phyloP scores from a whole-genome alignment of 2,113 vertebrate genomes.

The Myocastor coypus region DNA sequence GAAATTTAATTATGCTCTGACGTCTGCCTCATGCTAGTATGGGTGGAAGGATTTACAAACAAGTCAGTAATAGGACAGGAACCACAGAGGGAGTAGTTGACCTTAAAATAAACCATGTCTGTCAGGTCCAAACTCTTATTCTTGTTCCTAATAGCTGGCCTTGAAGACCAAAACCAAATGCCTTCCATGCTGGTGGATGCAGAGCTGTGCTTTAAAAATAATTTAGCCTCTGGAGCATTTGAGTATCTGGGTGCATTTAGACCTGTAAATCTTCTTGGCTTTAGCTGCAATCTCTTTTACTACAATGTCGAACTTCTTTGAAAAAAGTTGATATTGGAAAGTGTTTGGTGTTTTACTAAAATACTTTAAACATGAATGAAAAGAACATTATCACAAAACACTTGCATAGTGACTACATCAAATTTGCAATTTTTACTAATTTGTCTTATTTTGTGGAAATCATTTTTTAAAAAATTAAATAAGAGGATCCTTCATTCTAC shows the following conservation, averaged over 20 bases:
- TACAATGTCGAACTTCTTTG: not conserved
- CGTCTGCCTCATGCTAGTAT: not conserved
- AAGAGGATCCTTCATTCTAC: not conserved
- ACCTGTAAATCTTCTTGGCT: not conserved
- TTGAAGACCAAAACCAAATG: not conserved
- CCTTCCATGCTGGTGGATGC: not conserved
- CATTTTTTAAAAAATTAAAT: not conserved
- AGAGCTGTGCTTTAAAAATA: not conserved
- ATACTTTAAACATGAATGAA: conserved; percentile 21
- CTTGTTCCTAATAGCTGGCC: conserved; percentile 32
- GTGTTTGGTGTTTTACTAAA: not conserved
- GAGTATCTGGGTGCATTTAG: not conserved
- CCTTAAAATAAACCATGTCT: conserved; percentile 12
- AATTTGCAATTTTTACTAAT: not conserved
- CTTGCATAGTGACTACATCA: not conserved
- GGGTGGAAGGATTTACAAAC: conserved; percentile 8
- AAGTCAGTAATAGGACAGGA: not conserved
- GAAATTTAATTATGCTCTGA: conserved; percentile 17
- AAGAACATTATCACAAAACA: not conserved
- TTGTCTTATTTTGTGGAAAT: not conserved
- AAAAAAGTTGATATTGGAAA: not conserved
- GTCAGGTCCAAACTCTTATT: not conserved
- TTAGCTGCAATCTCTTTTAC: not conserved
- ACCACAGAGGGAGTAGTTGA: not conserved
- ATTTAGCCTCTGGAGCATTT: not conserved